Evolutionary conservation across 2,888 invertebrate species (phyloP).

Genomic region (Cantharis rufa): DNA sequence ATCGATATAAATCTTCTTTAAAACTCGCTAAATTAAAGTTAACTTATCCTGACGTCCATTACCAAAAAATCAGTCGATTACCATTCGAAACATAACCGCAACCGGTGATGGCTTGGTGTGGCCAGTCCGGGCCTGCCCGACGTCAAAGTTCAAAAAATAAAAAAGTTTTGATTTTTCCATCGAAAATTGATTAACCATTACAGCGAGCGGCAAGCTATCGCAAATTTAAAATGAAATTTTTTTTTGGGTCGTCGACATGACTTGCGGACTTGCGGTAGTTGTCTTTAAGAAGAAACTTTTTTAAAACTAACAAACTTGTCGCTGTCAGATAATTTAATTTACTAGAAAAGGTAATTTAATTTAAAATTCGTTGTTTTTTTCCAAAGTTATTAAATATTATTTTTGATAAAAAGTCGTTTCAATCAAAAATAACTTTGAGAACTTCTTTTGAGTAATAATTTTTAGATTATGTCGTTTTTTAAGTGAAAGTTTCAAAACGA

Average conservation of each 20-base stretch:
- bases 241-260: background rate
- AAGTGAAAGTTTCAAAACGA: background rate
- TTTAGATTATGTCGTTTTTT: background rate
- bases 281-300: background rate
- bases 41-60: conserved; percentile 10
- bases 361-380: background rate
- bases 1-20: conserved; percentile 20
- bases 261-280: background rate
- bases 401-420: background rate
- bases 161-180: too few species aligned
- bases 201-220: too few species aligned
- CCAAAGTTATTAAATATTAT: background rate
- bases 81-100: background rate
- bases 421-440: background rate
- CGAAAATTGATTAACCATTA: too few species aligned
- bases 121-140: too few species aligned
- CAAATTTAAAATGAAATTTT: background rate
- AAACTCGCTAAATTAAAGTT: conserved; percentile 20
- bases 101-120: too few species aligned
- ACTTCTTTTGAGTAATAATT: background rate
- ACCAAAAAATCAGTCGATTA: background rate
- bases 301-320: background rate
- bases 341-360: background rate
- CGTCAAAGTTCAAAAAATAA: too few species aligned
- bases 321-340: background rate